Conservation (phyloP, 2,797 vertebrate genomes). For the Melanogrammus aeglefinus region DNA sequence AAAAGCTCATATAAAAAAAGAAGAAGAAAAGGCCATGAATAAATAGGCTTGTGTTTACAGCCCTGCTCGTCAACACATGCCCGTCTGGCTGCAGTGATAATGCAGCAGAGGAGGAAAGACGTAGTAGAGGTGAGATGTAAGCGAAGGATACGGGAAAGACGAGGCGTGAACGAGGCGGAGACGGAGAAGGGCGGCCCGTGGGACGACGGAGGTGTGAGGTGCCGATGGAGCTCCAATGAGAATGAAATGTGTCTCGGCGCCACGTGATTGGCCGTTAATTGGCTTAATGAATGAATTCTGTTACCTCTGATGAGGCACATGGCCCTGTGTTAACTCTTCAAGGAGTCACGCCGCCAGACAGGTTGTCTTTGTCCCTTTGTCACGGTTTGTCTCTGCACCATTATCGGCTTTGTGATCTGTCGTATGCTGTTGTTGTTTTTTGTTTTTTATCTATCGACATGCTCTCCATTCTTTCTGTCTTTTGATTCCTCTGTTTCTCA, state of each 20-base stretch:
- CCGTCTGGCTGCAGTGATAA: not conserved
- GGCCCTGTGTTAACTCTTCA: slow-evolving; percentile 49
- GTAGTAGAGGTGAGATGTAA: not conserved
- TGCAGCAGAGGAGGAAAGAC: not conserved
- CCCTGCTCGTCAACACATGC: not conserved
- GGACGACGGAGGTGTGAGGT: not conserved
- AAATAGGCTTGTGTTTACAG: not conserved
- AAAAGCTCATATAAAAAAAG: not conserved
- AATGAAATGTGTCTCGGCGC: slow-evolving; percentile 54
- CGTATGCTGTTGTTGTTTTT: not conserved
- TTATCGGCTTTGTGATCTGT: not conserved
- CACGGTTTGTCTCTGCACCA: not conserved
- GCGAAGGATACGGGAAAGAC: not conserved
- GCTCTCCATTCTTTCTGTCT: not conserved
- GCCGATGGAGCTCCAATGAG: slow-evolving; percentile 48
- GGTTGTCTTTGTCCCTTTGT: slow-evolving; percentile 38
- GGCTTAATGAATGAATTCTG: slow-evolving; percentile 72
- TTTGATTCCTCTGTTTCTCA: slow-evolving; percentile 18
- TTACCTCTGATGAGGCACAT: slow-evolving; percentile 66
- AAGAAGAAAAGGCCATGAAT: not conserved
- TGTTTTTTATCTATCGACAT: not conserved
- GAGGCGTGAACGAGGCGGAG: not conserved
- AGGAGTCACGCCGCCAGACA: slow-evolving; percentile 42
- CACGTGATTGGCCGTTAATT: slow-evolving; percentile 67
- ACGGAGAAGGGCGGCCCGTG: not conserved